Base-by-base conservation (phyloP, 2,888 invertebrate genomes). In the Heliconius erato region DNA sequence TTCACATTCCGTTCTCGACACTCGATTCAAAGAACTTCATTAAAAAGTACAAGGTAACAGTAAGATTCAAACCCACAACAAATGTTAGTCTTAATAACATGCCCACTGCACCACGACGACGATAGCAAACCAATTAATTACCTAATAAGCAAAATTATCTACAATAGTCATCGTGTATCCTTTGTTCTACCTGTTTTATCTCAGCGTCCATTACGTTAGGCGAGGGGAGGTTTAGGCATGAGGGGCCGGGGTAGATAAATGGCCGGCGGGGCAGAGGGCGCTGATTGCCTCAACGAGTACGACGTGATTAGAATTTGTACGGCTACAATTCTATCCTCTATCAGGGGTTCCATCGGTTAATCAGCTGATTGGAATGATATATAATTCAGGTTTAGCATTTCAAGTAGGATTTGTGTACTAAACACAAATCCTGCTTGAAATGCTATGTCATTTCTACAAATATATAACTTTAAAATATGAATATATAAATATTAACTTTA, bases 211-310 rank as follows among this genome's bases (percentile, higher is more conserved):
- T 28, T 32, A 63, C n/a, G 16, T 28, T 40, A n/a, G 32, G n/a
- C 72, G 32, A 83, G 86, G 84, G 84, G 84, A 85, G 80, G 78
- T 23, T 65, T 67, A 68, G 82, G 84, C 79, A 68, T 76, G 71
- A 80, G 79, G 76, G 79, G 74, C 74, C 26, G 26, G 19, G 35
- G 79, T 68, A 82, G 89, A 89, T 90, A 88, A 88, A 90, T 88
- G 85, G 89, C 88, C 86, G 83, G 74, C 85, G 84, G 86, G 86
- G 83, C 85, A 87, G 87, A 87, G 89, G 89, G 88, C 87, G 89
- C 89, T 90, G 89, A 89, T 88, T 89, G 87, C 87, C 84, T 79
- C 78, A 77, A 82, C 82, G 82, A 82, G 82, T 82, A 63, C 79
- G 80, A 81, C 86, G 86, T 86, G 86, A 86, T 87, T 85, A 85